Percentiles rank a stretch among this genome's conserved stretches.
These are phyloP conservation scores for Polietes domitor DNA, from an alignment of 2,888 invertebrate species.

Conservation along the genomic window DNA sequence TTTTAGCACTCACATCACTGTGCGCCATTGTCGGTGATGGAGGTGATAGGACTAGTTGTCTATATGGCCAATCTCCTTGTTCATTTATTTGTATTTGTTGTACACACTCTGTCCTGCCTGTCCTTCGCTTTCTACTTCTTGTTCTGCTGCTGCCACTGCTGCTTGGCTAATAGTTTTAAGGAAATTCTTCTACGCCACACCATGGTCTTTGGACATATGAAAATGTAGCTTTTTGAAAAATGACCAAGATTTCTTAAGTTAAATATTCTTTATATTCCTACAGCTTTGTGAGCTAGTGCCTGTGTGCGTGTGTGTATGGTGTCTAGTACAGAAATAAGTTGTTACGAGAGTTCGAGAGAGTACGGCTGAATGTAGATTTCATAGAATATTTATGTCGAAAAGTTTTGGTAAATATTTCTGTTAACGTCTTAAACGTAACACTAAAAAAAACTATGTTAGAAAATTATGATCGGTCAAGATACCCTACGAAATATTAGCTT, in stretches of 20 bases:
- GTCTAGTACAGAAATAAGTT: neutral
- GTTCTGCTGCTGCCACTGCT: neutral
- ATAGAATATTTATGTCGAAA: conserved; percentile 45
- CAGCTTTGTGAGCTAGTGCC: neutral
- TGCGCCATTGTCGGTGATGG: neutral
- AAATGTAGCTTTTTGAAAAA: conserved; percentile 59
- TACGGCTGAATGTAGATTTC: conserved; percentile 25
- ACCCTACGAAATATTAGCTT: too few species aligned
- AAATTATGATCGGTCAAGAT: neutral
- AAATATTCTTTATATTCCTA: conserved; percentile 6
- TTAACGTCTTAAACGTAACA: conserved; percentile 42
- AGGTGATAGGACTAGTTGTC: neutral
- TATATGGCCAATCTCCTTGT: conserved; percentile 19
- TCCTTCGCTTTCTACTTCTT: neutral
- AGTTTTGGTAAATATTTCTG: conserved; percentile 47
- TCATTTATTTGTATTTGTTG: neutral
- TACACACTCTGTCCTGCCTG: neutral
- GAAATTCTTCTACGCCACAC: conserved; percentile 68
- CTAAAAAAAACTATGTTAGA: conserved; percentile 37
- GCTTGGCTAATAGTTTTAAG: conserved; percentile 71
- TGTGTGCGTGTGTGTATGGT: neutral
- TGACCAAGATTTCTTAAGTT: conserved; percentile 59
- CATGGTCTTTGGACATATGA: conserved; percentile 23
- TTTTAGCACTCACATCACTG: too few species aligned
- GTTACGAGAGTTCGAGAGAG: conserved; percentile 27